phyloP scores from a whole-genome alignment of 2,797 vertebrate species.

The Pipistrellus pipistrellus region DNA sequence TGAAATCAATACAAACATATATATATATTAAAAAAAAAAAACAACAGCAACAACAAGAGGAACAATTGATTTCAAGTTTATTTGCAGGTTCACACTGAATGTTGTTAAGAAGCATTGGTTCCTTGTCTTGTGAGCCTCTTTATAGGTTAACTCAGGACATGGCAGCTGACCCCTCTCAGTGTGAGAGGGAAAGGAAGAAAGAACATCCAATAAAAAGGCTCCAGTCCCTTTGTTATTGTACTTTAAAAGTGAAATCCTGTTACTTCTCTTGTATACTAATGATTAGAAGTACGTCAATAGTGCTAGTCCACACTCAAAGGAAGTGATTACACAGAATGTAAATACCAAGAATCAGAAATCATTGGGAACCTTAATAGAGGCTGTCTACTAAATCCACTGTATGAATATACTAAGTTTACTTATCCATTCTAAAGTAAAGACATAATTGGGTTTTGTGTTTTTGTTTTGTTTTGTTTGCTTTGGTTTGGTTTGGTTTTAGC shows the following conservation, averaged over 20 bases:
- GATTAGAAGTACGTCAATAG: neutral
- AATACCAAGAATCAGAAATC: neutral
- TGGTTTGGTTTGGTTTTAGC: neutral
- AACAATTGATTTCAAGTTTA: neutral
- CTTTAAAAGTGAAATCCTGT: neutral
- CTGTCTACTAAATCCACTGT: neutral
- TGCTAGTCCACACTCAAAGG: neutral
- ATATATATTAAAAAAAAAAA: no score
- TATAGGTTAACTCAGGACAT: neutral
- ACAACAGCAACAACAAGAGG: neutral
- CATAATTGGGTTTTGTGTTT: accelerated
- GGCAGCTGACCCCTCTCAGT: neutral
- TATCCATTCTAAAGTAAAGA: neutral
- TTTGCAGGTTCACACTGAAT: neutral
- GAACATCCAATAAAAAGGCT: neutral
- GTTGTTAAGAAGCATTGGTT: neutral
- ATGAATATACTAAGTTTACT: neutral
- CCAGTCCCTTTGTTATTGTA: neutral
- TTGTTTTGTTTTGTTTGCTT: neutral
- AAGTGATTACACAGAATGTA: neutral
- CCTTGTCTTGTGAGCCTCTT: neutral
- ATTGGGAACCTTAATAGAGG: accelerated
- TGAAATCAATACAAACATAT: no score
- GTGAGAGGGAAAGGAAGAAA: neutral
- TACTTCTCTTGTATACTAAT: neutral